Percentiles rank a stretch among this genome's conserved stretches.
Conservation (phyloP, 2,113 vertebrate species). For the Alouatta palliata region DNA sequence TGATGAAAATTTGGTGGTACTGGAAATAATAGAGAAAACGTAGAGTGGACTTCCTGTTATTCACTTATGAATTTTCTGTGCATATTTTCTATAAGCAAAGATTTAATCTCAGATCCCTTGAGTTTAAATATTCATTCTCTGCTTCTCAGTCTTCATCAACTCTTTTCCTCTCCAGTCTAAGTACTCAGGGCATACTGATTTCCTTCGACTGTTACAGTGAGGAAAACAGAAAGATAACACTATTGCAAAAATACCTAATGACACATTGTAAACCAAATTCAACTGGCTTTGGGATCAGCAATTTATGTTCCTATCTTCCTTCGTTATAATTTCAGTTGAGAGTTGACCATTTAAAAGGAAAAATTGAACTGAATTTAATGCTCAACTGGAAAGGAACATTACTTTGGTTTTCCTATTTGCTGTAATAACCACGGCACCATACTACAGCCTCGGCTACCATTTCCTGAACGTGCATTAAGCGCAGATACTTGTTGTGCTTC, state of each 20-base stretch:
- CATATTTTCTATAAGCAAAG: not conserved
- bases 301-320: not conserved
- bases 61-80: not conserved
- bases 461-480: not conserved
- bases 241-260: not conserved
- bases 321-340: not conserved
- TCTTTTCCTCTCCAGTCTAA: not conserved
- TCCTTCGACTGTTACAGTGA: not conserved
- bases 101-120: not conserved
- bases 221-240: not conserved
- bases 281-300: not conserved
- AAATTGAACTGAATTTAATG: not conserved
- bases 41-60: not conserved
- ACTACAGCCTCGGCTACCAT: not conserved
- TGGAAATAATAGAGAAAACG: not conserved
- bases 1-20: not conserved
- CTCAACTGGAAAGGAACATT: not conserved
- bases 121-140: not conserved
- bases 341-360: not conserved
- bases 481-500: not conserved
- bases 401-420: not conserved
- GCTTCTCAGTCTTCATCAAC: not conserved
- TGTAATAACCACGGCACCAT: accelerated
- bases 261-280: not conserved
- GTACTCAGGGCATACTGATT: not conserved